These are phyloP conservation scores for Ciconia maguari DNA, from an alignment of 2,113 vertebrate species.

Conservation along the genomic window DNA sequence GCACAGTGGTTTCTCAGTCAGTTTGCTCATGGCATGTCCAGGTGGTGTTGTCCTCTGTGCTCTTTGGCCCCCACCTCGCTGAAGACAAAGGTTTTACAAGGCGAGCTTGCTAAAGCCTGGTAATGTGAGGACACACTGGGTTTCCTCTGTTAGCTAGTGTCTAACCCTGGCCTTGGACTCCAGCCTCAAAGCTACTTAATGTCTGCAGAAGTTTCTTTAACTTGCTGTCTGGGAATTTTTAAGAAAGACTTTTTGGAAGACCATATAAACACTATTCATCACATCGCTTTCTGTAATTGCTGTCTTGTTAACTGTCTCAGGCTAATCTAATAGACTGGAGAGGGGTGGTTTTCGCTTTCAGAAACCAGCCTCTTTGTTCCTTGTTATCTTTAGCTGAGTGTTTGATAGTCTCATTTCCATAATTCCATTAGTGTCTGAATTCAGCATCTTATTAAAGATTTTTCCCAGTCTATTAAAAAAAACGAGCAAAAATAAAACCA, in stretches of 20 bases:
- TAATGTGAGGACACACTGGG: not conserved
- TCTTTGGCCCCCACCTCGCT: not conserved
- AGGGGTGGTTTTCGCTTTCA: conserved; percentile 20
- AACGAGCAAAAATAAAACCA: not conserved
- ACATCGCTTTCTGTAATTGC: not conserved
- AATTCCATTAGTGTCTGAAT: conserved; percentile 21
- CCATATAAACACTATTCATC: not conserved
- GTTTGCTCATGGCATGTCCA: not conserved
- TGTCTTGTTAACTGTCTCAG: conserved; percentile 16
- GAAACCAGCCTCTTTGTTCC: conserved; percentile 3
- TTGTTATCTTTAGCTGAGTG: conserved; percentile 39
- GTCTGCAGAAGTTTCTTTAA: conserved; percentile 3
- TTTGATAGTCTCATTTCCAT: conserved; percentile 15
- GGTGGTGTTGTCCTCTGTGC: not conserved
- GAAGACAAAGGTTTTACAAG: not conserved
- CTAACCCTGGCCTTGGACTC: not conserved
- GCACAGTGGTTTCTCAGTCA: not conserved
- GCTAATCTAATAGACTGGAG: conserved; percentile 14
- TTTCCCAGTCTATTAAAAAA: not conserved
- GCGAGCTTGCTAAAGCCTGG: not conserved
- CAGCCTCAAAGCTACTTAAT: not conserved
- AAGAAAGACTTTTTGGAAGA: conserved; percentile 5
- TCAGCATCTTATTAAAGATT: not conserved
- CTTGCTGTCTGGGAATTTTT: conserved; percentile 25
- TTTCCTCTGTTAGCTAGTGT: not conserved